Base-by-base conservation (phyloP, 2,888 invertebrate genomes). In the Cerastis rubricosa region DNA sequence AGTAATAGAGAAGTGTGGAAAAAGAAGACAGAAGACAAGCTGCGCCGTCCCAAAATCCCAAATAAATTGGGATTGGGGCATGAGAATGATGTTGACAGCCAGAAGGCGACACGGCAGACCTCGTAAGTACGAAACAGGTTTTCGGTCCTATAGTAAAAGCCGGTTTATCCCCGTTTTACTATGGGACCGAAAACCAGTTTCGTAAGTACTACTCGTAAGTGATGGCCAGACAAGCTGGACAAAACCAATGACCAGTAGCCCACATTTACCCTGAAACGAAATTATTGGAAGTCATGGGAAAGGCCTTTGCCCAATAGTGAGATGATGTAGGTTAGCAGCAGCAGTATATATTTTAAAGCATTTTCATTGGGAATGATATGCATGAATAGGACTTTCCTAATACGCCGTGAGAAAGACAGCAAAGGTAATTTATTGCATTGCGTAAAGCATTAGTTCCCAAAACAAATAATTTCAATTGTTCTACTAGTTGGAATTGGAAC, bases 381-480 rank as follows among this genome's bases (percentile, higher is more conserved):
- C 9, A n/a, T 51, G n/a, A 11, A n/a, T 11, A 22, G 22, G 51
- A 51, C 9, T 22, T 51, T 51, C 22, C 22, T 22, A 51, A 29
- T 59, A 12, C 17, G 45, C 12, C 64, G n/a, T 29, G 64, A 64
- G 29, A 65, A 47, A 17, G 12, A 8, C 3, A 47, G 29, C 22
- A 51, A 35, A 17, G 7, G 29, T 63, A 4, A 45, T 45, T 7
- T n/a, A 61, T 43, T 8, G 17, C 54, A 29, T 25, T n/a, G 2
- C 11, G 19, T 19, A n/a, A 73, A 40, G 17, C 25, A 40, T 45
- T 47, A 25, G 17, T 40, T 75, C 11, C 19, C n/a, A 63, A 73
- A 73, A 73, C 49, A 63, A 51, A 63, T 29, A 73, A 1, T 14
- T 74, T 35, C 19, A 11, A 45, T 54, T 74, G 35, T 45, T 64